Percentiles rank a stretch among this genome's conserved stretches.
These are phyloP conservation scores for Lepidocyrtoides sp. DNA, from an alignment of 2,888 invertebrate species.

Conservation along the genomic window DNA sequence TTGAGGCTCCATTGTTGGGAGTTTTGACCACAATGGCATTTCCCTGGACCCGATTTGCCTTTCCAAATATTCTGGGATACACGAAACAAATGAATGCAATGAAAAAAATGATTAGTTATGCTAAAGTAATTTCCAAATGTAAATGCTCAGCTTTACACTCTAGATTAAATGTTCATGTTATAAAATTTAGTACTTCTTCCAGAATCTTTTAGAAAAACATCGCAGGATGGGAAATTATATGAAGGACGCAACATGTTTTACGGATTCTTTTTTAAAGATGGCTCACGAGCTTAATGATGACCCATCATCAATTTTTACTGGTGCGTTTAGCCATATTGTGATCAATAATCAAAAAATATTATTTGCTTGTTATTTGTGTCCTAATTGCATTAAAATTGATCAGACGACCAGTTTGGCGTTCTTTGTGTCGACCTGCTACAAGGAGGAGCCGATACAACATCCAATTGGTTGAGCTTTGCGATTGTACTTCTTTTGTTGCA, in stretches of 20 bases:
- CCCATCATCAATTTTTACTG: slow-evolving; percentile 11
- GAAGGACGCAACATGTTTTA: slow-evolving; percentile 58
- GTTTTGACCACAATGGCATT: slow-evolving; percentile 50
- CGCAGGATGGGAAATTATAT: slow-evolving; percentile 1
- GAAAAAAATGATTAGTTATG: slow-evolving; percentile 12
- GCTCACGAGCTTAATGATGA: slow-evolving; percentile 51
- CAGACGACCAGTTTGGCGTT: slow-evolving; percentile 72
- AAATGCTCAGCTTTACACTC: too few species aligned
- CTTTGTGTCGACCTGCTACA: slow-evolving; percentile 54
- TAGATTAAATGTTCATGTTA: too few species aligned
- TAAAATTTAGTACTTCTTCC: neutral
- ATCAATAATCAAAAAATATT: too few species aligned
- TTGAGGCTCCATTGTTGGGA: slow-evolving; percentile 44
- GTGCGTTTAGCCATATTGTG: neutral
- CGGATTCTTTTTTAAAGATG: slow-evolving; percentile 62
- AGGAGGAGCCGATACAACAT: slow-evolving; percentile 60
- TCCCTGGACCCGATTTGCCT: slow-evolving; percentile 47
- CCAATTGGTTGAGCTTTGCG: slow-evolving; percentile 55
- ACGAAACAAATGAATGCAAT: slow-evolving; percentile 33
- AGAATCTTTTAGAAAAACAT: slow-evolving; percentile 55
- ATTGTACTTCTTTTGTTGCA: slow-evolving; percentile 33
- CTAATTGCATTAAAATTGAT: neutral
- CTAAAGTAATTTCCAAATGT: slow-evolving; percentile 12
- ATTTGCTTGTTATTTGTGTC: too few species aligned
- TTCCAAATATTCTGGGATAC: slow-evolving; percentile 35